Evolutionary conservation across 2,113 vertebrate species (phyloP).

Genomic region (Bambusicola thoracicus): DNA sequence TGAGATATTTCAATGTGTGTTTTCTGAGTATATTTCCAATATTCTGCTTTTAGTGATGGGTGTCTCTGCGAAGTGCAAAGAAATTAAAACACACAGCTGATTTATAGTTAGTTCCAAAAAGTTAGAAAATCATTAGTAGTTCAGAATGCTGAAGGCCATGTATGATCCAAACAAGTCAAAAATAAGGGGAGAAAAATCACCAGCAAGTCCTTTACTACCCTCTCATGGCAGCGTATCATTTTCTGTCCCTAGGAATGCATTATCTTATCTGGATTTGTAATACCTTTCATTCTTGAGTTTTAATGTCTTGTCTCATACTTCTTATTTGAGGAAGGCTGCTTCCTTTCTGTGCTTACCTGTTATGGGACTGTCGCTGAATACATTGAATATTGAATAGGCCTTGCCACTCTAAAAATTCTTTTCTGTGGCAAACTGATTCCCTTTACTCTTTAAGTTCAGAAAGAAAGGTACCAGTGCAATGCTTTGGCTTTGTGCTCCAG

Average conservation of each 20-base stretch:
- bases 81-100: not conserved
- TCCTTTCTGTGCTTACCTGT: conserved; percentile 28
- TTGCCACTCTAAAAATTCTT: not conserved
- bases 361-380: not conserved
- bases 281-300: not conserved
- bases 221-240: not conserved
- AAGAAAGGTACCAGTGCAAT: not conserved
- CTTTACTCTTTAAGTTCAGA: not conserved
- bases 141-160: not conserved
- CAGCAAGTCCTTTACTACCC: not conserved
- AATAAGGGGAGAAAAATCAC: not conserved
- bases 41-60: not conserved
- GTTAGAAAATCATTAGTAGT: not conserved
- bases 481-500: not conserved
- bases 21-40: not conserved
- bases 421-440: not conserved
- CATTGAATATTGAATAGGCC: not conserved
- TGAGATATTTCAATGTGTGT: not conserved
- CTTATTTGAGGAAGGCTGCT: not conserved
- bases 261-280: not conserved
- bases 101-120: not conserved
- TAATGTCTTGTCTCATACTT: not conserved
- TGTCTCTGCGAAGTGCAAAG: not conserved
- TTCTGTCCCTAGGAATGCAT: not conserved
- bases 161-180: not conserved